Percentiles rank a stretch among this genome's conserved stretches.
Evolutionary conservation across 2,797 vertebrate species (phyloP).

Genomic region (Hydrophis major): DNA sequence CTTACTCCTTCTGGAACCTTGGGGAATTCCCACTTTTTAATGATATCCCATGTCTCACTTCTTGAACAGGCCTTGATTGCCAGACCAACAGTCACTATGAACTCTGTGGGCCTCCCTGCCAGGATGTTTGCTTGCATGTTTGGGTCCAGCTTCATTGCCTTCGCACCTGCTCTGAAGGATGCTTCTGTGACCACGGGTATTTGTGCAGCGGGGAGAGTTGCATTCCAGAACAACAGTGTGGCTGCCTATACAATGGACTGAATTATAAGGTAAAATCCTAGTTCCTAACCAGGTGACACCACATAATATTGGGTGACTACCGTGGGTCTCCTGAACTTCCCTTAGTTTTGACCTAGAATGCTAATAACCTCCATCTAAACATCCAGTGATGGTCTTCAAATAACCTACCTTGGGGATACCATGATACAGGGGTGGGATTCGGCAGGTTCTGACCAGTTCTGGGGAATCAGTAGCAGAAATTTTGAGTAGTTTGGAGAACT

Average conservation of each 20-base stretch:
- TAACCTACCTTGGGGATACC: background rate
- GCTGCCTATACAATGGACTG: slow-evolving; percentile 36
- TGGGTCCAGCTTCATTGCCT: background rate
- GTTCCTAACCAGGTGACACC: background rate
- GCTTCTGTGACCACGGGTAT: slow-evolving; percentile 48
- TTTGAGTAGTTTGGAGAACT: too few relatives aligned
- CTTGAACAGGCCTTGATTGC: slow-evolving; percentile 6
- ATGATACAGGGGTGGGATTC: too few relatives aligned
- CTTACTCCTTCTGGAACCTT: background rate
- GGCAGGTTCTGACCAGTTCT: too few relatives aligned
- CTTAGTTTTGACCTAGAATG: background rate
- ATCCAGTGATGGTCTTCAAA: background rate
- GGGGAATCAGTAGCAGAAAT: too few relatives aligned
- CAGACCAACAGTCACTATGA: slow-evolving; percentile 49
- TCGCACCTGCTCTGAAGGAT: slow-evolving; percentile 37
- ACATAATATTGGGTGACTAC: background rate
- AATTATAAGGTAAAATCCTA: slow-evolving; percentile 43
- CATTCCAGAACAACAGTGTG: slow-evolving; percentile 37
- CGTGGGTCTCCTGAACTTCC: background rate
- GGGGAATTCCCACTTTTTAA: too few relatives aligned
- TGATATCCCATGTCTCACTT: background rate
- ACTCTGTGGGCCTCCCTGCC: slow-evolving; percentile 36
- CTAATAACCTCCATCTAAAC: background rate
- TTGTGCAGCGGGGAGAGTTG: slow-evolving; percentile 35
- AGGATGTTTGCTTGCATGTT: slow-evolving; percentile 31